Percentiles rank a stretch among this genome's conserved stretches.
Evolutionary conservation across 2,888 invertebrate genomes (phyloP).

Genomic region (Adelognathus sp.): DNA sequence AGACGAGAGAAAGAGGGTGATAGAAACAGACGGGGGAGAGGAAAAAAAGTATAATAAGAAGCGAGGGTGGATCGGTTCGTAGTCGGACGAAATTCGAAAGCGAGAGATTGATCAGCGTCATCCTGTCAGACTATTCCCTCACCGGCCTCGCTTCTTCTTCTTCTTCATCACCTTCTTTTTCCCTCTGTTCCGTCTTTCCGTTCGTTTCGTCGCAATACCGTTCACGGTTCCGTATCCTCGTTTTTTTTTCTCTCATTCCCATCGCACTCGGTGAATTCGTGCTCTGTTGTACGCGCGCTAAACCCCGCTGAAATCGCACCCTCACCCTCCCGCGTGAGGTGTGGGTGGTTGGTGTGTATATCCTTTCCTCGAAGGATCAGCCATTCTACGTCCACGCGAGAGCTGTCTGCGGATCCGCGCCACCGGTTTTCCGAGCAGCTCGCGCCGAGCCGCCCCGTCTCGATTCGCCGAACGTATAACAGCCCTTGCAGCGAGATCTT

Average conservation of each 20-base stretch:
- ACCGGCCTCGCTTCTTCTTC: constrained; percentile 47
- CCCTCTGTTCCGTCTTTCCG: constrained; percentile 58
- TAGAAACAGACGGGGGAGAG: neutral
- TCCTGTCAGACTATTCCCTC: constrained; percentile 71
- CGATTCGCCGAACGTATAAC: constrained; percentile 38
- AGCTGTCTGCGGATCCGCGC: constrained; percentile 72
- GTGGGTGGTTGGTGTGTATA: constrained; percentile 60
- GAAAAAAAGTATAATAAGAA: constrained; percentile 50
- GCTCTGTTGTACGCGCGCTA: constrained; percentile 41
- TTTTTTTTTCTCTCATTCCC: constrained; percentile 48
- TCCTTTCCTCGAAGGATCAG: constrained; percentile 71
- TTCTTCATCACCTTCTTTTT: constrained; percentile 45
- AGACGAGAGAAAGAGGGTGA: constrained; percentile 7
- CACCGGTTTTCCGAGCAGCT: constrained; percentile 67
- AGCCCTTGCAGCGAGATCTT: constrained; percentile 58
- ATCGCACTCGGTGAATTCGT: constrained; percentile 54
- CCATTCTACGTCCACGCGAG: constrained; percentile 72
- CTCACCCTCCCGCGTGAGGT: constrained; percentile 54
- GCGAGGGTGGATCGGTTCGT: constrained; percentile 60
- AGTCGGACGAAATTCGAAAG: constrained; percentile 68
- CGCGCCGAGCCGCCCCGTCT: constrained; percentile 53
- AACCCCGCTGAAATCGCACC: constrained; percentile 52
- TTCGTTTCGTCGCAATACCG: constrained; percentile 51
- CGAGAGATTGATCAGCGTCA: constrained; percentile 78
- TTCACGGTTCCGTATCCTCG: constrained; percentile 48